Percentiles rank a stretch among this genome's conserved stretches.
Evolutionary conservation across 1,140 invertebrate species (phyloP).

Genomic region (Drosophila neocordata): DNA sequence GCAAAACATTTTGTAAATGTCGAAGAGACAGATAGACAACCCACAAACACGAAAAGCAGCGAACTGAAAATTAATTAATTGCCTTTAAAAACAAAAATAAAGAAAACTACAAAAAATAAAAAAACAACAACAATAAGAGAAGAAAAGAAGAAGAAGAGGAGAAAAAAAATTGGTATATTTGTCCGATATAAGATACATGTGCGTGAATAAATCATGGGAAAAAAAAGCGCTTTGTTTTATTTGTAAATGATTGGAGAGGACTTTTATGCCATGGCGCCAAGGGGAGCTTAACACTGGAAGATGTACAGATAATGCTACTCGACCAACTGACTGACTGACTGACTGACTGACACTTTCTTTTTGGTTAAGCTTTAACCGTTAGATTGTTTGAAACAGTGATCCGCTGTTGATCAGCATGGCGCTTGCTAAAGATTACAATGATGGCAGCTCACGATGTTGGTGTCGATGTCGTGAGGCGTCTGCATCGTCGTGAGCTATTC

Average conservation of each 20-base stretch:
- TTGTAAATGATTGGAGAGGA: not conserved
- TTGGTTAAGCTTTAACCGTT: constrained; percentile 51
- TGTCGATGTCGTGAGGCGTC: constrained; percentile 35
- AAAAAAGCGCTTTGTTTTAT: constrained; percentile 27
- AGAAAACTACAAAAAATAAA: constrained; percentile 37
- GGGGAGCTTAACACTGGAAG: constrained; percentile 53
- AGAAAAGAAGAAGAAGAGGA: constrained; percentile 1
- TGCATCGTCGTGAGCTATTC: constrained; percentile 59
- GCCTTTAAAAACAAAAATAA: constrained; percentile 20
- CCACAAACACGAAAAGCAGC: constrained; percentile 12
- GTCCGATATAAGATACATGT: constrained; percentile 54
- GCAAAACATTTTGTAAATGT: constrained; percentile 81
- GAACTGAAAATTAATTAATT: constrained; percentile 67
- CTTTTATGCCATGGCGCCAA: constrained; percentile 58
- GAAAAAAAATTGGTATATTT: constrained; percentile 15
- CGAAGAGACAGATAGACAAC: constrained; percentile 47
- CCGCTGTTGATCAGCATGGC: constrained; percentile 60
- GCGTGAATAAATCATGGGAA: constrained; percentile 71
- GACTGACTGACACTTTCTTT: constrained; percentile 70
- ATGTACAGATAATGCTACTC: constrained; percentile 2
- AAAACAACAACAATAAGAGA: constrained; percentile 25
- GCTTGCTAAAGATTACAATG: constrained; percentile 66
- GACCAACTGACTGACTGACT: not conserved
- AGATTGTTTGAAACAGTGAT: constrained; percentile 10
- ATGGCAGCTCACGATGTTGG: constrained; percentile 55